A percentile compares a stretch with the other conserved stretches of the same genome.
Conservation (phyloP, 2,888 invertebrate genomes). For the Perdita meconis region DNA sequence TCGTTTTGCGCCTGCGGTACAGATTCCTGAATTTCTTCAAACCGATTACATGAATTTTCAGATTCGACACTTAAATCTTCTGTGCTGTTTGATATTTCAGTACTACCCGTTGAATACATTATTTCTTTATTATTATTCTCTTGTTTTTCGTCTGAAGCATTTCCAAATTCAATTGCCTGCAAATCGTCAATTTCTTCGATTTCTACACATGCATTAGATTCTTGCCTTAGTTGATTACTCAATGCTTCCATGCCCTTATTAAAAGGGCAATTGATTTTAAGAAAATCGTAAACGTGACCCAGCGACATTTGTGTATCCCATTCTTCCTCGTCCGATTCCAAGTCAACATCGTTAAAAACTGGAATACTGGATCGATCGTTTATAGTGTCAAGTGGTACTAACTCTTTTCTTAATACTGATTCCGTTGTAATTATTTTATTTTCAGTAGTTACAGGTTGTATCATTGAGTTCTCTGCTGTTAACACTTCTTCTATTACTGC, state of each 20-base stretch:
- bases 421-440: neutral
- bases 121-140: neutral
- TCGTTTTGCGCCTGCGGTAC: too few relatives aligned
- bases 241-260: neutral
- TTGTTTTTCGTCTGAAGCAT: neutral
- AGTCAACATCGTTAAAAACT: slow-evolving; percentile 62
- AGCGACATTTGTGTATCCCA: slow-evolving; percentile 47
- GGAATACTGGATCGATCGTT: slow-evolving; percentile 7
- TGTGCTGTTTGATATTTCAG: neutral
- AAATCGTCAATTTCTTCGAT: slow-evolving; percentile 20
- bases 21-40: neutral
- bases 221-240: neutral
- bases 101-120: neutral
- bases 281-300: neutral
- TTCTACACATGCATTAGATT: neutral
- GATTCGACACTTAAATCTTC: neutral
- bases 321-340: slow-evolving; percentile 50
- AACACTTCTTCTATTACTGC: neutral
- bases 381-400: neutral
- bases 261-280: slow-evolving; percentile 4
- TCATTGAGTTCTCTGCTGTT: neutral
- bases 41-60: neutral
- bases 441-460: neutral
- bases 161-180: neutral
- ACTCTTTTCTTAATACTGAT: neutral